Evolutionary conservation across 2,797 vertebrate genomes (phyloP).

Genomic region (Falco biarmicus): DNA sequence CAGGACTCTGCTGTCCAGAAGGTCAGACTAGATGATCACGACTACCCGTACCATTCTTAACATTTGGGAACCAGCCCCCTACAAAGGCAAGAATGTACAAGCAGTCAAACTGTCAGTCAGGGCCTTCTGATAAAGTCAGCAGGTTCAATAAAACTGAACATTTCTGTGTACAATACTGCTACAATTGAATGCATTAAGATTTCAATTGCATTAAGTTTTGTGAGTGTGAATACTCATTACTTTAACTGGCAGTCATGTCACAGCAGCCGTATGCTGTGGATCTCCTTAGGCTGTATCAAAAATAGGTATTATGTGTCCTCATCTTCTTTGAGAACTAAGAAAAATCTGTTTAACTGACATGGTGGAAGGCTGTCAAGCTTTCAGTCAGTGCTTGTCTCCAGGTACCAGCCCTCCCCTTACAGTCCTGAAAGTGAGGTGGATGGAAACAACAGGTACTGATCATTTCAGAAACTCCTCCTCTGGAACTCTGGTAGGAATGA

Average conservation of each 20-base stretch:
- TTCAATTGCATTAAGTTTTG: neutral
- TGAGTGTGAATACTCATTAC: neutral
- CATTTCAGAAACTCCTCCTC: neutral
- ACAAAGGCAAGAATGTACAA: neutral
- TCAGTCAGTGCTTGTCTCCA: neutral
- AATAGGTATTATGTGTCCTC: neutral
- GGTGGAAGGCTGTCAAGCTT: neutral
- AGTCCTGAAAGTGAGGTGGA: neutral
- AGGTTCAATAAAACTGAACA: neutral
- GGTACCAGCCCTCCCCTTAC: neutral
- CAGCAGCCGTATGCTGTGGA: neutral
- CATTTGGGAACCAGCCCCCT: neutral
- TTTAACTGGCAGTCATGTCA: neutral
- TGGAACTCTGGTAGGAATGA: neutral
- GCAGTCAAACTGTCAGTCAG: neutral
- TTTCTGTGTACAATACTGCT: neutral
- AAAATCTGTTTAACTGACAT: neutral
- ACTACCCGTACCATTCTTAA: neutral
- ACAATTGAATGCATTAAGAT: neutral
- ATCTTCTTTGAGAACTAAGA: neutral
- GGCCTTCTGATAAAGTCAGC: neutral
- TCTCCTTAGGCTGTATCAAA: neutral
- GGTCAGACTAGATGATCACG: neutral
- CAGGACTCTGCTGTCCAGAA: neutral
- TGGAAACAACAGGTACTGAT: neutral